Percentiles rank a stretch among this genome's conserved stretches.
Conservation (phyloP, 2,797 vertebrate species). For the Meriones psammophilus region DNA sequence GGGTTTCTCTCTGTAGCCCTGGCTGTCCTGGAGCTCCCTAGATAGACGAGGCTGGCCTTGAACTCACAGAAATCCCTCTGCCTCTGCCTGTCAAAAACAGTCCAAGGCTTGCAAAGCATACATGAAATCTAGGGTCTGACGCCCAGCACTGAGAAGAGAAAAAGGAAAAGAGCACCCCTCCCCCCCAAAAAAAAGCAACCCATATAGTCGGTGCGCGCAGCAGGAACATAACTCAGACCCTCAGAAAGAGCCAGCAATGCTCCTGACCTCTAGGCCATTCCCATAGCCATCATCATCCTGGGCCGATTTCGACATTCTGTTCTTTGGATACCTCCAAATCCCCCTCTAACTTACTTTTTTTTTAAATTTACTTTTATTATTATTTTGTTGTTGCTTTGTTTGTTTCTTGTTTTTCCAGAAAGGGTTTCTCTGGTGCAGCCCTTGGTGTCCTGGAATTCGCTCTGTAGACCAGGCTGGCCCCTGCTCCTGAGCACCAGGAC, state of each 20-base stretch:
- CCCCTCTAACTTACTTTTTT: neutral
- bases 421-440: too few species aligned
- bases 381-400: too few species aligned
- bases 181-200: too few species aligned
- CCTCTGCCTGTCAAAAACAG: neutral
- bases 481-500: neutral
- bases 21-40: neutral
- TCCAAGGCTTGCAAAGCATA: neutral
- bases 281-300: neutral
- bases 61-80: neutral
- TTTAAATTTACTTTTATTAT: neutral
- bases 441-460: neutral
- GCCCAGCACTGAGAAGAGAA: neutral
- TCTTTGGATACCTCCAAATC: conserved; percentile 3
- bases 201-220: too few species aligned
- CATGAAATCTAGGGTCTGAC: neutral
- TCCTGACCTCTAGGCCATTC: neutral
- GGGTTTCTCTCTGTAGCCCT: neutral
- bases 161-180: neutral
- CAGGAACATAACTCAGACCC: neutral
- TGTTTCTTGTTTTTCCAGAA: too few species aligned
- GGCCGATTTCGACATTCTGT: conserved; percentile 12
- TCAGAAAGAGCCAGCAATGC: neutral
- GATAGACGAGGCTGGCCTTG: neutral
- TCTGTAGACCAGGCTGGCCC: neutral